Base-by-base conservation (phyloP, 2,797 vertebrate species). In the Novumbra hubbsi region DNA sequence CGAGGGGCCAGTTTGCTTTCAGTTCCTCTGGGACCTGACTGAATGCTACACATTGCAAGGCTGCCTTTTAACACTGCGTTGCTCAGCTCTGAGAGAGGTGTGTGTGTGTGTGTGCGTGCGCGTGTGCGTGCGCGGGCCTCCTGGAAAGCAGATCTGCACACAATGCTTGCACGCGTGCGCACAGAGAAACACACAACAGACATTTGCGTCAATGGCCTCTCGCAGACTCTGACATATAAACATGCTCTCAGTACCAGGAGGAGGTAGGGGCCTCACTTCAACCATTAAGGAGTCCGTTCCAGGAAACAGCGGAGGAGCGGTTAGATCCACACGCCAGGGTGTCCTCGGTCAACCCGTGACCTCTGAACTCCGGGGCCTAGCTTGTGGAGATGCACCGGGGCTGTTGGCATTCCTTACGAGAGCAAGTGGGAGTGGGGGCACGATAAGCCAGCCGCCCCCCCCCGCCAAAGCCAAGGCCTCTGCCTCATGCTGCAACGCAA, bases 51-150 rank as follows among this genome's bases (percentile, higher is more conserved):
- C 60, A 63, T 30, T 24, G 12, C 60, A 63, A 27, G 24, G 11
- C 60, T 28, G 60, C 27, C 14, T 63, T 63, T 63, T 28, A 63
- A 15, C 60, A 63, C 27, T 7, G 60, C 15, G 17, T 63, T 30
- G 24, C 5, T 27, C 27, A 16, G 12, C 14, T 30, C 24, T 63
- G 41, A 73, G 45, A 2, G 24, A 2, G 21, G n/a, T 55, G 50
- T 73, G 30, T 67, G 63, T 38, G 48, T 71, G 48, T 71, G 48
- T 71, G 48, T 71, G 55, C 57, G 30, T 72, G 71, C 38, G n/a
- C 38, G 24, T 50, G 17, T 66, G 30, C 16, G 52, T 32, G n/a
- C n/a, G n/a, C n/a, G n/a, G n/a, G n/a, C n/a, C n/a, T n/a, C n/a
- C 32, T 34, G 32, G 32, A 34, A 34, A 34, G 21, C 41, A 49